These are phyloP conservation scores for Amblyjoppa proteus DNA, from an alignment of 2,888 invertebrate genomes.

Conservation along the genomic window DNA sequence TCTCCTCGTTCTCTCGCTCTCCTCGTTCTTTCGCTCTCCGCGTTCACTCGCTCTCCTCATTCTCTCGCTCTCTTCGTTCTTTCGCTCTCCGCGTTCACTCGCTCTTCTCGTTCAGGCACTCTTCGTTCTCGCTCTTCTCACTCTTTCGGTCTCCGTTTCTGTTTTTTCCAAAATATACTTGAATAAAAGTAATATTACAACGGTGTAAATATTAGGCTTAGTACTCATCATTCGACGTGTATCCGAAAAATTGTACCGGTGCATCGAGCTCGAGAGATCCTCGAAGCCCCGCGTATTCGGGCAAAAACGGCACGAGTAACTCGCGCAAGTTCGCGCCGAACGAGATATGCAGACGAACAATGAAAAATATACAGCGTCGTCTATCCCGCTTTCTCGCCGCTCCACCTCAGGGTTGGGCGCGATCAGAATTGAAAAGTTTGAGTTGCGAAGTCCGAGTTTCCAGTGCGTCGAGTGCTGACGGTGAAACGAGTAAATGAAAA, in stretches of 20 bases:
- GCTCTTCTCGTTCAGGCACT: too few relatives aligned
- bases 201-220: too few relatives aligned
- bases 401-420: neutral
- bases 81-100: too few relatives aligned
- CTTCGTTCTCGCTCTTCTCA: too few relatives aligned
- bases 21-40: too few relatives aligned
- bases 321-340: slow-evolving; percentile 12
- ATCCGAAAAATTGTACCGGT: neutral
- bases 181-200: too few relatives aligned
- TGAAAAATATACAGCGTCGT: slow-evolving; percentile 32
- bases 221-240: too few relatives aligned
- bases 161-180: too few relatives aligned
- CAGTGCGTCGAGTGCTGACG: neutral
- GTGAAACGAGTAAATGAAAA: neutral
- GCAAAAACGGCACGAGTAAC: neutral
- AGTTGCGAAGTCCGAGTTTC: neutral
- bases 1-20: too few relatives aligned
- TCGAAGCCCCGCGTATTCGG: slow-evolving; percentile 18
- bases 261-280: neutral
- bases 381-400: neutral
- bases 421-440: slow-evolving; percentile 6
- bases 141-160: too few relatives aligned
- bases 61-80: too few relatives aligned
- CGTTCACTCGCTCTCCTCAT: too few relatives aligned
- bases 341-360: slow-evolving; percentile 19